Evolutionary conservation across 2,797 vertebrate genomes (phyloP).

Genomic region (Sus cebifrons): DNA sequence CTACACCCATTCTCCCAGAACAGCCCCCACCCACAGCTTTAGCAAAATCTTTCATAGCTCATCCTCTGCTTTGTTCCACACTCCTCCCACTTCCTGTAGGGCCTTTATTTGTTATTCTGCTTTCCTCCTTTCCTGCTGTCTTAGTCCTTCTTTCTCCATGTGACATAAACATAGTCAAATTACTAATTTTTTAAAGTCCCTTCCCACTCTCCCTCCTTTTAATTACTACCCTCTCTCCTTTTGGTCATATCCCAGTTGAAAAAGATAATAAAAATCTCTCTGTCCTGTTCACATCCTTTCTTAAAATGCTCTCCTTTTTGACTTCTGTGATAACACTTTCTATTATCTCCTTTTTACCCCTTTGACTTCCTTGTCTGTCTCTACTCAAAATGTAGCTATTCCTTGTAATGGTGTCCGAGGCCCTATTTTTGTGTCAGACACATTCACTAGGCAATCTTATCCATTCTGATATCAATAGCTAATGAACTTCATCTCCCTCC

Average conservation of each 20-base stretch:
- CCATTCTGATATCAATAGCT: not conserved
- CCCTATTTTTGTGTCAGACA: not conserved
- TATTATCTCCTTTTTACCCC: constrained; percentile 29
- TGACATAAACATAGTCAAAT: constrained; percentile 42
- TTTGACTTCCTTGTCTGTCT: constrained; percentile 3
- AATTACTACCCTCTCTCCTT: constrained; percentile 17
- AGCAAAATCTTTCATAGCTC: not conserved
- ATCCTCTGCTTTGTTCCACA: not conserved
- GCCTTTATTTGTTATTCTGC: not conserved
- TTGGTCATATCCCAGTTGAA: not conserved
- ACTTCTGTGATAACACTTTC: not conserved
- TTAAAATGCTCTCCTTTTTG: not conserved
- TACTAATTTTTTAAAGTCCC: not conserved
- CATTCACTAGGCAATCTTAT: not conserved
- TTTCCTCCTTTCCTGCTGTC: not conserved
- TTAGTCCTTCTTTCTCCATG: not conserved
- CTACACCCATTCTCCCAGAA: not conserved
- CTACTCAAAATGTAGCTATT: not conserved
- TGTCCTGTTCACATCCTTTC: not conserved
- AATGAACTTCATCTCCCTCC: not conserved
- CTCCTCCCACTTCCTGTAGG: not conserved
- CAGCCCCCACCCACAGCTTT: not conserved
- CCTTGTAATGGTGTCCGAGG: not conserved
- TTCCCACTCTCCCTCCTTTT: constrained; percentile 23
- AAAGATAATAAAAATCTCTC: not conserved